A percentile compares a stretch with the other conserved stretches of the same genome.
Conservation (phyloP, 2,888 invertebrate species). For the Pseudolycoriella hygida region DNA sequence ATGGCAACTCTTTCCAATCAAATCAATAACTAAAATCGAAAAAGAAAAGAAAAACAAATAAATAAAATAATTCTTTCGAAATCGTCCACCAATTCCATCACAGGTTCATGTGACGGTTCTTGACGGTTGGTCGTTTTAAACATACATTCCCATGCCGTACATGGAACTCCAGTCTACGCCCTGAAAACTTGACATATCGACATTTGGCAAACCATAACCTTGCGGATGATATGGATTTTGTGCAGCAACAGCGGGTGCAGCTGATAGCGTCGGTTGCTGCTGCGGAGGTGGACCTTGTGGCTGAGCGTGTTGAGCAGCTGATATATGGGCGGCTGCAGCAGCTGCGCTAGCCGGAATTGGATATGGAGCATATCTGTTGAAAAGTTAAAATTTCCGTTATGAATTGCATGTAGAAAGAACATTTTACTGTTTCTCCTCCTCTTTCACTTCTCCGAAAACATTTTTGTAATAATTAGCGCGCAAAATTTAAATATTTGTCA, state of each 20-base stretch:
- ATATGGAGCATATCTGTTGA: slow-evolving; percentile 45
- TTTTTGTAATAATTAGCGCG: no score
- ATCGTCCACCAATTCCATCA: no score
- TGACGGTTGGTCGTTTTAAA: no score
- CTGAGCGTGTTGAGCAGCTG: slow-evolving; percentile 14
- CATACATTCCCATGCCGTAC: slow-evolving; percentile 89
- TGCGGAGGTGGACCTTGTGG: slow-evolving; percentile 11
- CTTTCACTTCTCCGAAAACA: no score
- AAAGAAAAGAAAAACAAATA: no score
- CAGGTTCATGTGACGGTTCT: no score
- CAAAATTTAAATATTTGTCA: no score
- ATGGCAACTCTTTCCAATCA: no score
- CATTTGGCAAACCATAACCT: slow-evolving; percentile 69
- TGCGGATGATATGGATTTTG: slow-evolving; percentile 49
- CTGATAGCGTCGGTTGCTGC: slow-evolving; percentile 19
- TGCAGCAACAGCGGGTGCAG: slow-evolving; percentile 40
- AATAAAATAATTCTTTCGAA: no score
- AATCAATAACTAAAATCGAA: no score
- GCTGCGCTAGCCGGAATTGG: slow-evolving; percentile 35
- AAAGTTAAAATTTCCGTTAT: slow-evolving; percentile 26
- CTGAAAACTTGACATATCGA: slow-evolving; percentile 85
- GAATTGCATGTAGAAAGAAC: no score
- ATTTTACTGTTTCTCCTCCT: no score
- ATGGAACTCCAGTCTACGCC: slow-evolving; percentile 81
- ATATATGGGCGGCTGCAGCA: slow-evolving; percentile 22